These are phyloP conservation scores for Taurulus bubalis DNA, from an alignment of 2,113 vertebrate species.

Conservation along the genomic window DNA sequence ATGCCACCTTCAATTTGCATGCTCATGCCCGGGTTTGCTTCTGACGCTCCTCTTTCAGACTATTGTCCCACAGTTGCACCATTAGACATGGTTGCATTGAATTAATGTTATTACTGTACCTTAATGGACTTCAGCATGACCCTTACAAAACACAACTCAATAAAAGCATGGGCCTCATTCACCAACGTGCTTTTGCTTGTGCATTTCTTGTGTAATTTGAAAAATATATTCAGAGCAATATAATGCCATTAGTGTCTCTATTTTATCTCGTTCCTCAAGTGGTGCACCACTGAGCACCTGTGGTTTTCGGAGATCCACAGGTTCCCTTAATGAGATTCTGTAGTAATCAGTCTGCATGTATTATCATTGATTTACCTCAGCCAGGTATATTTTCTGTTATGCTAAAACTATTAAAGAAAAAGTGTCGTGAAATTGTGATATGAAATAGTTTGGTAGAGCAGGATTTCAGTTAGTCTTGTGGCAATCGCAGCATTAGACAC, in stretches of 20 bases:
- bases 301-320: neutral
- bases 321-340: neutral
- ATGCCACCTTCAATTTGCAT: conserved; percentile 54
- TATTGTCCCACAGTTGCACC: conserved; percentile 12
- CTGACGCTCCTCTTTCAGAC: conserved; percentile 18
- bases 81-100: conserved; percentile 33
- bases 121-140: neutral
- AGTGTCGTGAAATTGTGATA: neutral
- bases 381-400: neutral
- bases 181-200: no score
- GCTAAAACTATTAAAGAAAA: neutral
- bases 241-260: no score
- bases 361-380: neutral
- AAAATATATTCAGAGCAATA: neutral
- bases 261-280: neutral
- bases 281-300: neutral
- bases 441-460: neutral
- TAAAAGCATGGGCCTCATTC: neutral
- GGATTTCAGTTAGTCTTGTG: neutral
- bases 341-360: neutral
- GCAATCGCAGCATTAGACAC: neutral
- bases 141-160: conserved; percentile 2
- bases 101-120: conserved; percentile 31
- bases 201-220: neutral
- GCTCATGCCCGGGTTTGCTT: conserved; percentile 26